Base-by-base conservation (phyloP, 2,888 invertebrate species). In the Polydrusus pterygomalis region DNA sequence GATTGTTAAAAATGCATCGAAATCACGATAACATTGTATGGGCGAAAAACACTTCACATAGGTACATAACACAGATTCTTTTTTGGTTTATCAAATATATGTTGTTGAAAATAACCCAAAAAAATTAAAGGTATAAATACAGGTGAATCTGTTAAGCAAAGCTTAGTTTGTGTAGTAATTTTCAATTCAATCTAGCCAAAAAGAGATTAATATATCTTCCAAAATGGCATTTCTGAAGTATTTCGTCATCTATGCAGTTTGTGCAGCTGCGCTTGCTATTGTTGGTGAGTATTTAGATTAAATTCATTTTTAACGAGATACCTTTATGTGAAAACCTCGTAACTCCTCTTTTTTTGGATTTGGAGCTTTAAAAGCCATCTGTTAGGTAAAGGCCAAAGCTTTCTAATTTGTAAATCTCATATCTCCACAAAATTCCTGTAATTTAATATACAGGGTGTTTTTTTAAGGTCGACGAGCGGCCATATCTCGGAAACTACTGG, bases 21-120 rank as follows among this genome's bases (percentile, higher is more conserved):
- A 17, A 17, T 15, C 2, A 2, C 2, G 51, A 51, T 51, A 51
- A 20, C 25, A 20, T 30, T 30, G 20, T n/a, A n/a, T 30, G 54
- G 54, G n/a, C n/a, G n/a, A 54, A 54, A 54, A 54, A 54, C 54
- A 54, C 54, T 54, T 54, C 18, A 49, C 18, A 49, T 18, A n/a
- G n/a, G n/a, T 47, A 47, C 1, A 5, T 9, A 7, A 47, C 47
- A 17, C 15, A 17, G 2, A 18, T 49, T 49, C 6, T 13, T 34
- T 49, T 20, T 25, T 11, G 1, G 25, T 25, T 54, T 25, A 54
- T 54, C 25, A 7, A 3, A 54, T 13, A 54, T 54, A 54, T 54
- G 54, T 54, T n/a, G 30, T 30, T 1, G 54, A 54, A 25, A 30
- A 54, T 54, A 54, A 54, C 54, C 54, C 17, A 11, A 30, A 54